Base-by-base conservation (phyloP, 2,797 vertebrate genomes). In the Nyctibius grandis region DNA sequence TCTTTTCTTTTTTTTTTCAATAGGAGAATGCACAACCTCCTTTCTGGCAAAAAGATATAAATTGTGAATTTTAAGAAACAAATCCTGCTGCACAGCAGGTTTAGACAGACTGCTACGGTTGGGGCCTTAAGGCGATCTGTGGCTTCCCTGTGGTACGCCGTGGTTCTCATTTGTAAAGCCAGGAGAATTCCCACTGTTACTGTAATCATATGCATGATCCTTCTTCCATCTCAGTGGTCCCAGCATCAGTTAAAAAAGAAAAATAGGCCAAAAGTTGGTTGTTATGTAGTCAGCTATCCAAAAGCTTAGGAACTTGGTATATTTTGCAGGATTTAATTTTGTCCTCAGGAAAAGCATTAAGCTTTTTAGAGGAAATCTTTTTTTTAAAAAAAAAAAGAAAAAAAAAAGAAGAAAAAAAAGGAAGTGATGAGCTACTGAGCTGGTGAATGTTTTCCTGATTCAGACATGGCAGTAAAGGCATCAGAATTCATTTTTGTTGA, bases 31-130 rank as follows among this genome's bases (percentile, higher is more conserved):
- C 84, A 22, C 70, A 79, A 60, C 40, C 57, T 87, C 67, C 70
- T 83, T 93, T 94, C 69, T 69, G 74, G 88, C 80, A 90, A 87
- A 85, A 93, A 80, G 40, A 92, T 82, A 47, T 90, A 89, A 95
- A 93, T 83, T 85, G 84, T 91, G 81, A 91, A 95, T 96, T 96
- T 96, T 80, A 93, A 93, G 94, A 95, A 95, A 95, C 36, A 95
- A 93, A 95, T 92, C 65, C 56, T 95, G 81, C 67, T 92, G 40
- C 95, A 89, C 95, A 96, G 93, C 91, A 91, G 91, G 93, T 92
- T 94, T 73, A 94, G 81, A 88, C 78, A 89, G 89, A 53, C 91
- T 89, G 78, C 63, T 96, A 19, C 67, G 80, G 75, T 80, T 34
- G 7, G 64, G 59, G 48, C 93, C 84, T 94, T 89, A 60, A 91